Conservation (phyloP, 2,888 invertebrate genomes). For the Lacanobia wlatinum region DNA sequence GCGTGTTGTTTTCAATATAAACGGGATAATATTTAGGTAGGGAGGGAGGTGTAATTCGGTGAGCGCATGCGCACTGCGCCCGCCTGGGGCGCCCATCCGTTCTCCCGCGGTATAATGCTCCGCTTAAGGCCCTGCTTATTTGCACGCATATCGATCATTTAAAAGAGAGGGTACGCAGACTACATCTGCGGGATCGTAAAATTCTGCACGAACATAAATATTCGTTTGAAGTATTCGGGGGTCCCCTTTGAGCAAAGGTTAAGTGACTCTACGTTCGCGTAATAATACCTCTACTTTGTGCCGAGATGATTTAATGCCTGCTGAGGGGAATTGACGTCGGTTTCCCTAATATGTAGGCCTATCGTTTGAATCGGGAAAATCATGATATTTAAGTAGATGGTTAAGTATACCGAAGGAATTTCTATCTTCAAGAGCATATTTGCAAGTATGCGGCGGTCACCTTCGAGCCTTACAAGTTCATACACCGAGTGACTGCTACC, state of each 20-base stretch:
- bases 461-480: slow-evolving; percentile 18
- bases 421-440: background rate
- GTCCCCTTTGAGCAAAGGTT: slow-evolving; percentile 53
- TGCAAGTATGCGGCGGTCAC: slow-evolving; percentile 8
- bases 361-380: slow-evolving; percentile 17
- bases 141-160: slow-evolving; percentile 70
- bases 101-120: slow-evolving; percentile 53
- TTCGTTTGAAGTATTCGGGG: slow-evolving; percentile 55
- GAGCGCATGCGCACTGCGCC: slow-evolving; percentile 68
- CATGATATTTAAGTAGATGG: slow-evolving; percentile 20
- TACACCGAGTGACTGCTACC: slow-evolving; percentile 27
- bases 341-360: slow-evolving; percentile 9
- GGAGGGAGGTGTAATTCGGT: slow-evolving; percentile 67
- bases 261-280: slow-evolving; percentile 52
- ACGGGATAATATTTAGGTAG: slow-evolving; percentile 60
- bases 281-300: slow-evolving; percentile 50
- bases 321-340: slow-evolving; percentile 32
- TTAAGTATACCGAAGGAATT: slow-evolving; percentile 5
- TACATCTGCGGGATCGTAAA: slow-evolving; percentile 61
- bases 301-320: slow-evolving; percentile 42
- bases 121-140: slow-evolving; percentile 62
- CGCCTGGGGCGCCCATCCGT: slow-evolving; percentile 59
- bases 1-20: slow-evolving; percentile 64
- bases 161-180: slow-evolving; percentile 57
- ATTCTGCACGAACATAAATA: slow-evolving; percentile 56